Percentiles rank a stretch among this genome's conserved stretches.
These are phyloP conservation scores for Trachops cirrhosus DNA, from an alignment of 2,797 vertebrate genomes.

Conservation along the genomic window DNA sequence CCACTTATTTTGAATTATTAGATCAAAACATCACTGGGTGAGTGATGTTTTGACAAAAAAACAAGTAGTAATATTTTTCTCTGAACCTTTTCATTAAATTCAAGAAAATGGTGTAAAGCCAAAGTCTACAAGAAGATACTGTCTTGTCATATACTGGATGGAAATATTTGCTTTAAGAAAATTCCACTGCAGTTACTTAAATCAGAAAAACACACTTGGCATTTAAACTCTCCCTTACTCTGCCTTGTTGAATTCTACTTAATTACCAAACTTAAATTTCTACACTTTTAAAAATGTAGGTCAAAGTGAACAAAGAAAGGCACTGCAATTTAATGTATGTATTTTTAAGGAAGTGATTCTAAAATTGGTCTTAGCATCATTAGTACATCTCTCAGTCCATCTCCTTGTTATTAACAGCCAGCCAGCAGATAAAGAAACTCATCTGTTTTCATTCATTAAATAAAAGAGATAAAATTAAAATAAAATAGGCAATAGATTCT, in stretches of 20 bases:
- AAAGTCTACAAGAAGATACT: background rate
- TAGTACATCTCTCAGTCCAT: background rate
- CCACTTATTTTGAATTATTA: background rate
- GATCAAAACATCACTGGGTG: background rate
- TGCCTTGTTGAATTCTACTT: background rate
- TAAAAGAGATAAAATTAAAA: conserved; percentile 25
- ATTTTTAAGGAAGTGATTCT: conserved; percentile 20
- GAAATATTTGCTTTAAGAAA: background rate
- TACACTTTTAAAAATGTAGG: background rate
- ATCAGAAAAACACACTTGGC: background rate
- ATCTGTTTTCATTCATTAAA: conserved; percentile 5
- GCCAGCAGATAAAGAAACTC: background rate
- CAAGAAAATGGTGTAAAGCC: background rate
- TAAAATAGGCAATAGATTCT: conserved; percentile 18
- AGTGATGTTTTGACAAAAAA: background rate
- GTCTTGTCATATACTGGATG: background rate
- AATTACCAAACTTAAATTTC: background rate
- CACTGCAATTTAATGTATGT: background rate
- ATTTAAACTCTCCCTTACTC: background rate
- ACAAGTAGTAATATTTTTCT: background rate
- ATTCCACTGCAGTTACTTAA: background rate
- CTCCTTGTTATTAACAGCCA: background rate
- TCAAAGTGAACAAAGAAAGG: background rate
- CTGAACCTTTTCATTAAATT: background rate
- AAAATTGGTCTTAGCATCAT: background rate